A percentile compares a stretch with the other conserved stretches of the same genome.
Evolutionary conservation across 2,888 invertebrate species (phyloP).

Genomic region (Bombyx huttoni): DNA sequence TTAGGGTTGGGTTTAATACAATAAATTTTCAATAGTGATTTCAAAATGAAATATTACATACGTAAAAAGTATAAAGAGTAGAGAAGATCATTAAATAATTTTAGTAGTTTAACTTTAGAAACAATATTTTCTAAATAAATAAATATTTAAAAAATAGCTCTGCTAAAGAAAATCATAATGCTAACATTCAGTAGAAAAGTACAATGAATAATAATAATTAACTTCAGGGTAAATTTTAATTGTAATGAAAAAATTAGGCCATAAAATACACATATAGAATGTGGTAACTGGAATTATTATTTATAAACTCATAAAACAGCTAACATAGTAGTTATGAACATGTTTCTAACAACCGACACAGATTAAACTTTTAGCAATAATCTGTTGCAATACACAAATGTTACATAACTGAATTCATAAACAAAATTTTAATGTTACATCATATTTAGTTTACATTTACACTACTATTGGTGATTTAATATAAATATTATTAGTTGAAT

Average conservation of each 20-base stretch:
- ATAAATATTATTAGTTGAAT: background rate
- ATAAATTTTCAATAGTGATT: no score
- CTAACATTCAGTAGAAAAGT: no score
- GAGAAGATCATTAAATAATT: no score
- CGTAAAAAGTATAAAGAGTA: no score
- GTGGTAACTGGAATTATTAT: background rate
- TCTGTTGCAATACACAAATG: conserved; percentile 1
- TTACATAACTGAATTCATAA: conserved; percentile 1
- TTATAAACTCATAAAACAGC: background rate
- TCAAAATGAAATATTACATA: no score
- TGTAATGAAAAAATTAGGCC: background rate
- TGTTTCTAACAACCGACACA: background rate
- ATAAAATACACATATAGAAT: background rate
- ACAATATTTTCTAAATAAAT: no score
- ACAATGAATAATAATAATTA: no score
- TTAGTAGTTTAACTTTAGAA: no score
- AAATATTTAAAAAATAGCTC: no score
- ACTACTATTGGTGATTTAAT: background rate
- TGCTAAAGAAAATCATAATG: no score
- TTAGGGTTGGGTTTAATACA: no score
- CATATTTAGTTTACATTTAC: background rate
- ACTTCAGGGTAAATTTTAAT: no score
- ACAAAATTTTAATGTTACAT: background rate
- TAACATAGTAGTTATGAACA: background rate
- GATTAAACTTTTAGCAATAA: conserved; percentile 1